These are phyloP conservation scores for Hydropotes inermis DNA, from an alignment of 2,113 vertebrate genomes.

Conservation along the genomic window DNA sequence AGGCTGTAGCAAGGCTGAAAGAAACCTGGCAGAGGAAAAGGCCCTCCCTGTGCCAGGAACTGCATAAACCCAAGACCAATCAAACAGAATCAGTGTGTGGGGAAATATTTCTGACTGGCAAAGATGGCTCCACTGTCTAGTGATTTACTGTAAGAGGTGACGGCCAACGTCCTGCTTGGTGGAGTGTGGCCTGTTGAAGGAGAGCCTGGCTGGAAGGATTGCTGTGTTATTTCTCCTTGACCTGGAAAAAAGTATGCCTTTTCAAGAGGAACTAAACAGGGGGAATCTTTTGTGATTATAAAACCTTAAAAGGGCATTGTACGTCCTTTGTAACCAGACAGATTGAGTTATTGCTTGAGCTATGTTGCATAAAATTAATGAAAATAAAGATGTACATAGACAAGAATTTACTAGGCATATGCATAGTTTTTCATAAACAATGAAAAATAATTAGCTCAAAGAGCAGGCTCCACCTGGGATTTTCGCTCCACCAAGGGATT, in stretches of 20 bases:
- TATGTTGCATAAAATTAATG: slow-evolving; percentile 45
- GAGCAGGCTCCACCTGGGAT: neutral
- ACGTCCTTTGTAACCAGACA: neutral
- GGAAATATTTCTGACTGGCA: slow-evolving; percentile 64
- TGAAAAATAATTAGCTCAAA: slow-evolving; percentile 53
- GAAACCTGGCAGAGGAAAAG: slow-evolving; percentile 64
- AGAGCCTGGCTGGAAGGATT: slow-evolving; percentile 37
- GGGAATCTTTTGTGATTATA: slow-evolving; percentile 23
- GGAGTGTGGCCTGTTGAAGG: slow-evolving; percentile 33
- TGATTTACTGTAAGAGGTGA: slow-evolving; percentile 62
- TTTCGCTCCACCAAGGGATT: slow-evolving; percentile 29
- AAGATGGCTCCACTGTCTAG: slow-evolving; percentile 53
- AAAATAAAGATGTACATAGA: slow-evolving; percentile 50
- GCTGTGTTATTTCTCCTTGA: slow-evolving; percentile 51
- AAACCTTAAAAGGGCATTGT: slow-evolving; percentile 28
- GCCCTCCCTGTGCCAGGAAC: slow-evolving; percentile 45
- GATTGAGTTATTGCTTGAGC: slow-evolving; percentile 3
- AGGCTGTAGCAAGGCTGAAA: slow-evolving; percentile 69
- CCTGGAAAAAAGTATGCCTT: slow-evolving; percentile 22
- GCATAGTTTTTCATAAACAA: slow-evolving; percentile 53
- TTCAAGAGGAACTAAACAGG: slow-evolving; percentile 55
- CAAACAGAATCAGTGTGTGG: slow-evolving; percentile 23
- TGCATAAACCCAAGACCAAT: slow-evolving; percentile 53
- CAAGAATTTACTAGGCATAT: slow-evolving; percentile 41
- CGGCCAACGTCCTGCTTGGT: slow-evolving; percentile 61